Evolutionary conservation across 2,797 vertebrate species (phyloP).

Genomic region (Leptodactylus fallax): DNA sequence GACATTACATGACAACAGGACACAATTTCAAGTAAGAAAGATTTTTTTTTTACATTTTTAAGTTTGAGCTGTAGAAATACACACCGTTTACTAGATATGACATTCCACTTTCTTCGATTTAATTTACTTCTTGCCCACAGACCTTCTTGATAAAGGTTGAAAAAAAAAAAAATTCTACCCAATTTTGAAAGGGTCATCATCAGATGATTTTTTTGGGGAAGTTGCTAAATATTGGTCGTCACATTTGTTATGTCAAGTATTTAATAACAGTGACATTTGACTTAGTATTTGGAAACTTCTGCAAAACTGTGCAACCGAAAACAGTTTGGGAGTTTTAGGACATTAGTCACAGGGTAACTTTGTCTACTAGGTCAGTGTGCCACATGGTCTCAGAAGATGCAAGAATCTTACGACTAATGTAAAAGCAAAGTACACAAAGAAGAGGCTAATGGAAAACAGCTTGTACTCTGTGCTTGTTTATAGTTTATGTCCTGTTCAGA

Average conservation of each 20-base stretch:
- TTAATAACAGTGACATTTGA: background rate
- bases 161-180: too few relatives aligned
- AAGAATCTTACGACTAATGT: background rate
- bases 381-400: background rate
- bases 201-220: background rate
- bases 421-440: slow-evolving; percentile 6
- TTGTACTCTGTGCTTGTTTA: background rate
- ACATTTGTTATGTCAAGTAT: background rate
- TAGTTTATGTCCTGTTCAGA: background rate
- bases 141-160: too few relatives aligned
- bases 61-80: too few relatives aligned
- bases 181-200: too few relatives aligned
- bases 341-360: background rate
- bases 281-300: background rate
- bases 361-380: background rate
- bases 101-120: too few relatives aligned
- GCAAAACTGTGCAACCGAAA: background rate
- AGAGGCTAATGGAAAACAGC: slow-evolving; percentile 4
- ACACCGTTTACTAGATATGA: too few relatives aligned
- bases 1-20: too few relatives aligned
- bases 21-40: too few relatives aligned
- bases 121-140: too few relatives aligned
- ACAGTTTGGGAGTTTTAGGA: background rate
- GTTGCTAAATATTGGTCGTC: background rate
- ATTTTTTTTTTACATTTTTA: too few relatives aligned